Conservation (phyloP, 2,888 invertebrate species). For the Bimastos eiseni region DNA sequence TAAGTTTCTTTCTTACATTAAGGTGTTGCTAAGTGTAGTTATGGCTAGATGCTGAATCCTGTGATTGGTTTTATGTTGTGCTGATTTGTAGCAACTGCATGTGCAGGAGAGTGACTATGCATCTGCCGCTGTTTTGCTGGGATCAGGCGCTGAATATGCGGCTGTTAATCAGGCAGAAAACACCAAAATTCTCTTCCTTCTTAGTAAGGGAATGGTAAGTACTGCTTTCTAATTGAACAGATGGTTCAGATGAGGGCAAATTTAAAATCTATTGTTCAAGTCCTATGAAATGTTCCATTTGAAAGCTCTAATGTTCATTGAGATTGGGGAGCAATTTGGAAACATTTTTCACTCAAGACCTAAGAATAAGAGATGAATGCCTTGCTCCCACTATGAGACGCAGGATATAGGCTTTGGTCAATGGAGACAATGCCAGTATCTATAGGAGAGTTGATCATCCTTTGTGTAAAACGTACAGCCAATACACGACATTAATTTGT, state of each 20-base stretch:
- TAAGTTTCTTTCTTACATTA: too few species aligned
- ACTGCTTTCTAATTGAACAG: background rate
- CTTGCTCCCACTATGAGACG: too few species aligned
- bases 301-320: background rate
- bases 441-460: too few species aligned
- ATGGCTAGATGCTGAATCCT: too few species aligned
- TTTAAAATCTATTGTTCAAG: background rate
- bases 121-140: slow-evolving; percentile 83
- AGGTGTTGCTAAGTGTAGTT: too few species aligned
- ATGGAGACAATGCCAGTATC: too few species aligned
- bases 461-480: background rate
- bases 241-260: too few species aligned
- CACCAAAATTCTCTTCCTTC: slow-evolving; percentile 85
- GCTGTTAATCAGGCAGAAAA: slow-evolving; percentile 88
- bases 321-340: background rate
- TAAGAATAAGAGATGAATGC: too few species aligned
- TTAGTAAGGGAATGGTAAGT: slow-evolving; percentile 91
- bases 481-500: background rate
- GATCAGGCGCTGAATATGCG: slow-evolving; percentile 92
- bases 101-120: slow-evolving; percentile 88
- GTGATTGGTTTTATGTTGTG: background rate
- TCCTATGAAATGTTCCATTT: slow-evolving; percentile 1
- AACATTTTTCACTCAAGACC: background rate
- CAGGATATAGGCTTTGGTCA: too few species aligned
- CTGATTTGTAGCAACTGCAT: slow-evolving; percentile 79